Conservation (phyloP, 64 coral and sea anemone genomes). For the Hydrozoanthus tunicans region DNA sequence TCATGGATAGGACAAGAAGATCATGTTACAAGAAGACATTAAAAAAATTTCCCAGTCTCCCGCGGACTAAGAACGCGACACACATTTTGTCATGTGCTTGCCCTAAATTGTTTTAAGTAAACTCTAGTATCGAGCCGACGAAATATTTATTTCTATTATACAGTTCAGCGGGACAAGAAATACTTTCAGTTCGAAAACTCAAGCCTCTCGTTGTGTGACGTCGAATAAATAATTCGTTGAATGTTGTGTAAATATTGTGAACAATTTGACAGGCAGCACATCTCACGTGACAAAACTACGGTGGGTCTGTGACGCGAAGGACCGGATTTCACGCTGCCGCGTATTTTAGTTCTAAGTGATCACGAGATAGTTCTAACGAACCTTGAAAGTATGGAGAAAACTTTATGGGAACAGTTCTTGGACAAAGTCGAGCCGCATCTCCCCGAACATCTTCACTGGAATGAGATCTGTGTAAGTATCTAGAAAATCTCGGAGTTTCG, state of each 20-base stretch:
- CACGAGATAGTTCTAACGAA: neutral
- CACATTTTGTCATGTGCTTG: too few species aligned
- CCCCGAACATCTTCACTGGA: slow-evolving; percentile 97
- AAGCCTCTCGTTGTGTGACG: neutral
- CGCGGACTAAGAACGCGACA: too few species aligned
- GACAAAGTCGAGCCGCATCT: slow-evolving; percentile 91
- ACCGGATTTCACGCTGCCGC: neutral
- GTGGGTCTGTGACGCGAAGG: neutral
- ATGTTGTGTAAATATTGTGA: too few species aligned
- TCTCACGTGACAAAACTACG: slow-evolving; percentile 20
- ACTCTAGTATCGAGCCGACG: too few species aligned
- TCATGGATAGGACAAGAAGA: too few species aligned
- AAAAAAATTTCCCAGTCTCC: too few species aligned
- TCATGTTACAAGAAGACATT: too few species aligned
- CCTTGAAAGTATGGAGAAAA: slow-evolving; percentile 38
- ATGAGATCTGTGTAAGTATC: slow-evolving; percentile 96
- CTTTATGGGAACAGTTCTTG: slow-evolving; percentile 87
- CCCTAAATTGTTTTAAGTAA: too few species aligned
- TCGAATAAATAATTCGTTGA: neutral
- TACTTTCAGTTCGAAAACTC: neutral
- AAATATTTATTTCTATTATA: too few species aligned
- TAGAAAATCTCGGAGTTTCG: neutral
- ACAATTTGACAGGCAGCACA: neutral
- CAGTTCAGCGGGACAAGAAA: too few species aligned
- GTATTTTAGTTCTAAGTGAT: neutral